Percentiles rank a stretch among this genome's conserved stretches.
Conservation (phyloP, 2,888 invertebrate species). For the Meganola albula region DNA sequence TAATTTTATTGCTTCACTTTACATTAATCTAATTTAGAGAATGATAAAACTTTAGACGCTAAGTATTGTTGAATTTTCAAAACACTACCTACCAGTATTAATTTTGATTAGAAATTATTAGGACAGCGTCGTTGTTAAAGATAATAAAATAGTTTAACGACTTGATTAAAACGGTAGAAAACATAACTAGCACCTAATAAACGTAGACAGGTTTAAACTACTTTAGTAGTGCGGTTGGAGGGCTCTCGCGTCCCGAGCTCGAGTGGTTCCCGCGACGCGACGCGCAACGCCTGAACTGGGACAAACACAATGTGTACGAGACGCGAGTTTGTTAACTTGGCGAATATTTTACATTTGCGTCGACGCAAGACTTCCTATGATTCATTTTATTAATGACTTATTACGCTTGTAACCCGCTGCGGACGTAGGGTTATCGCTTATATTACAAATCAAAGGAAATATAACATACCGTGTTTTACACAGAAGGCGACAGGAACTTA, state of each 20-base stretch:
- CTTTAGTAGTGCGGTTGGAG: too few species aligned
- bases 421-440: constrained; percentile 62
- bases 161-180: constrained; percentile 14
- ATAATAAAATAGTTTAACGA: too few species aligned
- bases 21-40: too few species aligned
- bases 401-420: constrained; percentile 39
- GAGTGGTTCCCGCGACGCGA: constrained; percentile 18
- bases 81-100: too few species aligned
- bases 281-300: constrained; percentile 17
- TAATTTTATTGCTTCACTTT: neutral
- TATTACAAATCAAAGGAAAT: constrained; percentile 52
- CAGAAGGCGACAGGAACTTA: constrained; percentile 23
- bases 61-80: too few species aligned
- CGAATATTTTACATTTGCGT: constrained; percentile 12
- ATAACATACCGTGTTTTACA: constrained; percentile 28
- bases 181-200: constrained; percentile 18
- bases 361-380: constrained; percentile 43
- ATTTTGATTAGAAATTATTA: too few species aligned
- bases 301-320: constrained; percentile 22
- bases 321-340: constrained; percentile 9
- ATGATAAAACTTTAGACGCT: too few species aligned
- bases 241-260: too few species aligned
- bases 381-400: constrained; percentile 47
- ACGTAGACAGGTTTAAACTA: constrained; percentile 26
- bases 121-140: too few species aligned